These are phyloP conservation scores for Schizothorax lantsangensis DNA, from an alignment of 2,797 vertebrate species.

Conservation along the genomic window DNA sequence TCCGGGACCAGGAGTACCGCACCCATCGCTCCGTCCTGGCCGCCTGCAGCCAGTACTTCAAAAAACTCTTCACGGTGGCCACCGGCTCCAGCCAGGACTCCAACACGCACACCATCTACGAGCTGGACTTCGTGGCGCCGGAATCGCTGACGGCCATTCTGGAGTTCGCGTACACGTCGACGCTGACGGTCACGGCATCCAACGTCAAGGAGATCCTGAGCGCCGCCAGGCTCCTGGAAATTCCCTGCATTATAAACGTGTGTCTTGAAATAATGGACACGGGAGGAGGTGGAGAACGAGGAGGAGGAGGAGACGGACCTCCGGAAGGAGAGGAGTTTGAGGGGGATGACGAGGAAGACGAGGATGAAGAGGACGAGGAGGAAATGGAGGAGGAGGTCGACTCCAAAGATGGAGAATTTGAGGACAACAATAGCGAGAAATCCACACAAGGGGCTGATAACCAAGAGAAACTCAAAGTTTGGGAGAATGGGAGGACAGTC, in stretches of 20 bases:
- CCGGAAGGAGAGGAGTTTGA: conserved; percentile 80
- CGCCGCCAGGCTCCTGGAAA: conserved; percentile 94
- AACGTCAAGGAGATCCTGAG: conserved; percentile 95
- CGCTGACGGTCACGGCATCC: conserved; percentile 92
- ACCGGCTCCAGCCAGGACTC: conserved; percentile 80
- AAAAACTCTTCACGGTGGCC: conserved; percentile 96
- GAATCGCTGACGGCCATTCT: conserved; percentile 96
- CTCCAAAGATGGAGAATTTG: conserved; percentile 84
- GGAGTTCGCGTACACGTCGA: conserved; percentile 98
- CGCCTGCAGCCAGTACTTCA: conserved; percentile 98
- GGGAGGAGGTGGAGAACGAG: conserved; percentile 75
- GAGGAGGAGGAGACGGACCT: conserved; percentile 69
- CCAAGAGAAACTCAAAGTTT: conserved; percentile 75
- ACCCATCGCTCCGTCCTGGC: conserved; percentile 95
- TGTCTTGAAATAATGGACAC: conserved; percentile 98
- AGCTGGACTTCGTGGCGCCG: conserved; percentile 96
- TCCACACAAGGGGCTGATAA: conserved; percentile 80
- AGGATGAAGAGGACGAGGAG: conserved; percentile 87
- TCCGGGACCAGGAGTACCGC: conserved; percentile 93
- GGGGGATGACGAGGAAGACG: conserved; percentile 84
- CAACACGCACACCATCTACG: conserved; percentile 88
- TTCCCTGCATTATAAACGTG: conserved; percentile 94
- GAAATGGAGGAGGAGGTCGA: conserved; percentile 80
- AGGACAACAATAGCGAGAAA: conserved; percentile 86
- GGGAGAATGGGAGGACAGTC: conserved; percentile 60